These are phyloP conservation scores for Apus apus DNA, from an alignment of 2,113 vertebrate genomes.

Conservation along the genomic window DNA sequence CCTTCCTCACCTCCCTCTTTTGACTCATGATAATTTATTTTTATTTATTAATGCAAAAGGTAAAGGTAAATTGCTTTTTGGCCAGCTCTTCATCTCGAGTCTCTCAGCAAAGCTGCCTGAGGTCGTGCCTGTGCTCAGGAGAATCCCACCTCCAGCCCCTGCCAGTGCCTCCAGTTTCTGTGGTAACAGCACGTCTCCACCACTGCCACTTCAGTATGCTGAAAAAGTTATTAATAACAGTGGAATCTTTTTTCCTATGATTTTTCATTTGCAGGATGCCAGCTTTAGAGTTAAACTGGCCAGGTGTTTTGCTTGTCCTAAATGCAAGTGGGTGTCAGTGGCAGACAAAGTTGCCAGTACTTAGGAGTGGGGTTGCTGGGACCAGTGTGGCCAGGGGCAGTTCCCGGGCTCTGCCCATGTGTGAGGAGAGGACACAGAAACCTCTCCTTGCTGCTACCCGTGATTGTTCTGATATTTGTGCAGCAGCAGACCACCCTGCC, in stretches of 20 bases:
- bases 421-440: background rate
- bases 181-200: constrained; percentile 55
- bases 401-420: background rate
- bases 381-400: background rate
- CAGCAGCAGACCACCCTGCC: fast-evolving
- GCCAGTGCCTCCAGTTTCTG: constrained; percentile 50
- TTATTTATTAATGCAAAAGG: background rate
- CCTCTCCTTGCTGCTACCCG: background rate
- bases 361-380: background rate
- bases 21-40: background rate
- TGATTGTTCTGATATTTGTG: background rate
- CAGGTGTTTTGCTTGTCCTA: background rate
- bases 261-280: background rate
- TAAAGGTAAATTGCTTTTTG: background rate
- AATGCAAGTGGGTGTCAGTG: background rate
- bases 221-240: constrained; percentile 29
- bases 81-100: background rate
- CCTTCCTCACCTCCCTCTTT: background rate
- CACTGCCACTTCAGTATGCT: background rate
- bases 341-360: background rate
- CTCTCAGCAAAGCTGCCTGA: background rate
- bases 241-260: background rate
- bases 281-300: background rate
- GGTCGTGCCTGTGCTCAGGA: background rate
- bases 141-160: constrained; percentile 16